phyloP scores from a whole-genome alignment of 2,797 vertebrate species.

The Prionace glauca region DNA sequence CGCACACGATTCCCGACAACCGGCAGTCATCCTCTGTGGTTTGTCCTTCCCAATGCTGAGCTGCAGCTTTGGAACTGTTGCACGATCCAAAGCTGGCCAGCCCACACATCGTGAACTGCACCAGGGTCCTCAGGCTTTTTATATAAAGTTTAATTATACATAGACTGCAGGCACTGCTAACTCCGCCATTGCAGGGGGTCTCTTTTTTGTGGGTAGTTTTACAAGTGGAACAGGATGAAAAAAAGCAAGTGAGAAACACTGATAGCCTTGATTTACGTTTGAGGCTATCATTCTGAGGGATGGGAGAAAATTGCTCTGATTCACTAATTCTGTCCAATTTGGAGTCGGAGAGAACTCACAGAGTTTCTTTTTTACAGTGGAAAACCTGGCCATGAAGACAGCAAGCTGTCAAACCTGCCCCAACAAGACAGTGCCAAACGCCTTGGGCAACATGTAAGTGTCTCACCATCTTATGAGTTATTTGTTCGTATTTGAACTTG shows the following conservation, averaged over 20 bases:
- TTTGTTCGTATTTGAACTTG: too few relatives aligned
- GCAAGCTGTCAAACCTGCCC: not conserved
- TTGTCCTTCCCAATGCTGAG: too few relatives aligned
- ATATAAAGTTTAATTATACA: too few relatives aligned
- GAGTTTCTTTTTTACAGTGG: not conserved
- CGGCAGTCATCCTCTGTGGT: not conserved
- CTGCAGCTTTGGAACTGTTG: not conserved
- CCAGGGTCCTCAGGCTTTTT: not conserved
- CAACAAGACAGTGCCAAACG: not conserved
- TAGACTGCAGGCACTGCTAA: not conserved
- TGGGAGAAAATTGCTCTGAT: not conserved
- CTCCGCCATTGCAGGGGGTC: not conserved
- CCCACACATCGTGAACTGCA: not conserved
- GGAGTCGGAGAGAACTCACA: not conserved
- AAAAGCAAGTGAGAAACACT: not conserved
- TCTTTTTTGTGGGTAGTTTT: not conserved
- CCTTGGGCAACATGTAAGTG: slow-evolving; percentile 24
- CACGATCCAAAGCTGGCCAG: not conserved
- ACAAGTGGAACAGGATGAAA: not conserved
- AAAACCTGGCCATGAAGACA: not conserved
- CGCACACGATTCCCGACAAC: not conserved
- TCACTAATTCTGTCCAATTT: not conserved
- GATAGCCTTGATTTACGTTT: not conserved
- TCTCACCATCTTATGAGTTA: not conserved
- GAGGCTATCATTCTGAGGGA: not conserved